These are phyloP conservation scores for Pantala flavescens DNA, from an alignment of 1,140 invertebrate species.

Conservation along the genomic window DNA sequence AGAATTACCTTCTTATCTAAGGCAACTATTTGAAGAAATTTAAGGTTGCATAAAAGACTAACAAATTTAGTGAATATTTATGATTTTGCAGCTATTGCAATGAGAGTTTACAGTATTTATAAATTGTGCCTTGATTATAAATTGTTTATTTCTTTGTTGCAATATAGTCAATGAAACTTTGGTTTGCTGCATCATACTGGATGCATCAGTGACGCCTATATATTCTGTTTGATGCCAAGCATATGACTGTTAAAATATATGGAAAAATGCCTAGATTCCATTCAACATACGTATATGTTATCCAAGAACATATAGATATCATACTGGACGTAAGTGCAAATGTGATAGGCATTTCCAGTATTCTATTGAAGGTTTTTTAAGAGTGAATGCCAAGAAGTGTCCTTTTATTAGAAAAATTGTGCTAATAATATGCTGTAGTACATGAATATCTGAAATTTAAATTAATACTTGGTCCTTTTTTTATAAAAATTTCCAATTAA, in stretches of 20 bases:
- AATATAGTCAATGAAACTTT: not conserved
- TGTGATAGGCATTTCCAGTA: conserved; percentile 5
- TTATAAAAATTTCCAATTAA: conserved; percentile 7
- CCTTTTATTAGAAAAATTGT: not conserved
- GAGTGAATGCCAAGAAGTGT: conserved; percentile 5
- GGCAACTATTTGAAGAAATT: not conserved
- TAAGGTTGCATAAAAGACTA: not conserved
- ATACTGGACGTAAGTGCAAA: conserved; percentile 1
- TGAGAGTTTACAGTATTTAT: not conserved
- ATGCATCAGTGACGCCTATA: not conserved
- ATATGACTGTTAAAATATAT: not conserved
- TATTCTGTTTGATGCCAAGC: not conserved
- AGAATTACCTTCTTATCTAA: not conserved
- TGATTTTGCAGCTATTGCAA: not conserved
- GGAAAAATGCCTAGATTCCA: conserved; percentile 6
- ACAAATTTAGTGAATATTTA: not conserved
- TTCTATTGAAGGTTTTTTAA: not conserved
- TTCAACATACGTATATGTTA: not conserved
- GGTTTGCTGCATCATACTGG: not conserved
- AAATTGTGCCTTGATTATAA: conserved; percentile 2
- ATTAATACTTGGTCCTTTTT: conserved; percentile 3
- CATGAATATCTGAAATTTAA: not conserved
- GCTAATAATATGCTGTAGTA: conserved; percentile 6
- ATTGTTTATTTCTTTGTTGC: not conserved
- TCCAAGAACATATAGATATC: not conserved